A percentile compares a stretch with the other conserved stretches of the same genome.
Conservation (phyloP, 2,888 invertebrate genomes). For the Sarcophaga subvicina region DNA sequence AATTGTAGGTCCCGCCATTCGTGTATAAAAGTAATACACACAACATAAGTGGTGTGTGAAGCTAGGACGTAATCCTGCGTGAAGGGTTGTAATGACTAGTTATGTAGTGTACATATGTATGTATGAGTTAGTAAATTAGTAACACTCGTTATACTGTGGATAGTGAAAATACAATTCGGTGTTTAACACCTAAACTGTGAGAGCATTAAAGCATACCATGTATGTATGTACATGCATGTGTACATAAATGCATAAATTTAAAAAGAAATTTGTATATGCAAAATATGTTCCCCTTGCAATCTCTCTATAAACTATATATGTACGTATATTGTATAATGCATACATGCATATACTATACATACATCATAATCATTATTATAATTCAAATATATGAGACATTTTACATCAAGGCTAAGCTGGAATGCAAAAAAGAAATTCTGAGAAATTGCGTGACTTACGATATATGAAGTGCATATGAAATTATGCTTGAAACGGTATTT, state of each 20-base stretch:
- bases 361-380: slow-evolving; percentile 40
- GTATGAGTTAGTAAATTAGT: too few species aligned
- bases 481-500: not conserved
- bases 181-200: not conserved
- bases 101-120: too few species aligned
- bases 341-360: slow-evolving; percentile 17
- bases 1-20: too few species aligned
- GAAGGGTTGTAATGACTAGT: too few species aligned
- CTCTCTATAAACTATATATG: slow-evolving; percentile 26
- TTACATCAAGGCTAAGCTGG: slow-evolving; percentile 34
- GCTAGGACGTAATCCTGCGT: too few species aligned
- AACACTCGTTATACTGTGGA: too few species aligned
- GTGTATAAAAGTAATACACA: too few species aligned
- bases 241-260: slow-evolving; percentile 5
- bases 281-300: slow-evolving; percentile 23
- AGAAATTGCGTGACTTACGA: too few species aligned
- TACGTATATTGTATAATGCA: slow-evolving; percentile 12
- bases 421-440: too few species aligned
- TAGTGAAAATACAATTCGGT: too few species aligned
- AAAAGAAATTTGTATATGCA: not conserved
- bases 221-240: not conserved
- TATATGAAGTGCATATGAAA: too few species aligned
- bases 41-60: too few species aligned
- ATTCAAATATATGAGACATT: slow-evolving; percentile 27
- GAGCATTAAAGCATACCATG: not conserved